These are phyloP conservation scores for Scelioninae gen. 2 DNA, from an alignment of 2,888 invertebrate species.

Conservation along the genomic window DNA sequence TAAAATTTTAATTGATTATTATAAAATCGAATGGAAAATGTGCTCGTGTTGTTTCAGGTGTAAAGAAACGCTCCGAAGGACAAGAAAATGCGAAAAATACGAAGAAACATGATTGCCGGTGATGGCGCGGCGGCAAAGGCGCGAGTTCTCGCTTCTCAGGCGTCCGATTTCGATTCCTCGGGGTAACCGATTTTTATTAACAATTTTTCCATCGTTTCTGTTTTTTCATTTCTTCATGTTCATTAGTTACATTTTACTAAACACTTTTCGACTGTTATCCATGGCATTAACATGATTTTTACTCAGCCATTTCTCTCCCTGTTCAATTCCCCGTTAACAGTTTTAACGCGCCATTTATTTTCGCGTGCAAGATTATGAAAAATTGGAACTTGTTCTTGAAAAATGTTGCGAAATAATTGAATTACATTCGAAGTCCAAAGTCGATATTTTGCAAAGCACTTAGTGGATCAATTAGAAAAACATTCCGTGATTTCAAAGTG, in stretches of 20 bases:
- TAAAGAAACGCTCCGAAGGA: neutral
- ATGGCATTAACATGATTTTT: too few relatives aligned
- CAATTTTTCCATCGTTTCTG: too few relatives aligned
- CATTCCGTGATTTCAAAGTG: conserved; percentile 56
- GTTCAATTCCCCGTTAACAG: too few relatives aligned
- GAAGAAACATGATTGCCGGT: neutral
- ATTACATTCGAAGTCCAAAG: conserved; percentile 37
- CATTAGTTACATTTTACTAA: too few relatives aligned
- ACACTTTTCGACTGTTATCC: too few relatives aligned
- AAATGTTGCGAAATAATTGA: conserved; percentile 41
- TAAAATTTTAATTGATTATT: conserved; percentile 35
- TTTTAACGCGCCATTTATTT: too few relatives aligned
- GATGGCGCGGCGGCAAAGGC: too few relatives aligned
- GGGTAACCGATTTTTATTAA: too few relatives aligned
- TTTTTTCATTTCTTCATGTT: too few relatives aligned
- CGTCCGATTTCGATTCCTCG: too few relatives aligned
- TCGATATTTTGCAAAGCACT: conserved; percentile 51
- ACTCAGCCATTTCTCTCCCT: too few relatives aligned
- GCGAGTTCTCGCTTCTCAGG: too few relatives aligned
- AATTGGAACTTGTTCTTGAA: conserved; percentile 8
- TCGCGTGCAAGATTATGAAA: neutral
- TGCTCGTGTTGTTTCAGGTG: neutral
- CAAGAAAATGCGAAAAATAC: neutral
- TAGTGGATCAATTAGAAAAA: conserved; percentile 51
- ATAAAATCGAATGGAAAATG: conserved; percentile 8